phyloP scores from a whole-genome alignment of 1,140 invertebrate species.

The Babylonia areolata region DNA sequence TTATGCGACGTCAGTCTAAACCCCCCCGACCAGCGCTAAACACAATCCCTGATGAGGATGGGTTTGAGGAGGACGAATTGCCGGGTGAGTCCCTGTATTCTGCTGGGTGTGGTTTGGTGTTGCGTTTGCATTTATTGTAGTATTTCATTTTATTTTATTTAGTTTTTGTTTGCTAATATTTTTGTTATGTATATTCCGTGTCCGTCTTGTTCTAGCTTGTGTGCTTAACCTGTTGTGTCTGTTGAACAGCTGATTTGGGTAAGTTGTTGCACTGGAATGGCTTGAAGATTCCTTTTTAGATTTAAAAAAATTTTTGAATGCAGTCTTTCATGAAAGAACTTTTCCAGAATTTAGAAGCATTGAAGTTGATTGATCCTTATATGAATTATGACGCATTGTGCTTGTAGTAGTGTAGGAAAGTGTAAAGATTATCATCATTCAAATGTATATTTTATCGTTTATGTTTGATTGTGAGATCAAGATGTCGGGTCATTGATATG shows the following conservation, averaged over 20 bases:
- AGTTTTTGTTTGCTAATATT: background rate
- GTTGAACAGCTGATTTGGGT: slow-evolving; percentile 32
- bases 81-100: slow-evolving; percentile 45
- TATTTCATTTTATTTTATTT: too few relatives aligned
- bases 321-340: too few relatives aligned
- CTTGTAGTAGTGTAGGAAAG: too few relatives aligned
- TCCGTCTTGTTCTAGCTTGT: background rate
- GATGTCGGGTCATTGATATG: too few relatives aligned
- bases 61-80: slow-evolving; percentile 57
- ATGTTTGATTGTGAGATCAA: background rate
- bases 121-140: background rate
- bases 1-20: slow-evolving; percentile 26
- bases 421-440: too few relatives aligned
- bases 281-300: background rate
- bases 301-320: background rate
- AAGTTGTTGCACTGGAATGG: slow-evolving; percentile 31
- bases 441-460: background rate
- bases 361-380: background rate
- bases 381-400: background rate
- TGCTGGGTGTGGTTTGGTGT: background rate
- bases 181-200: background rate
- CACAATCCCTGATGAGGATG: slow-evolving; percentile 41
- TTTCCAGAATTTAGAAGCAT: background rate
- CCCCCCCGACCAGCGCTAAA: slow-evolving; percentile 1
- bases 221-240: background rate